Base-by-base conservation (phyloP, 2,113 vertebrate genomes). In the Dromas ardeola region DNA sequence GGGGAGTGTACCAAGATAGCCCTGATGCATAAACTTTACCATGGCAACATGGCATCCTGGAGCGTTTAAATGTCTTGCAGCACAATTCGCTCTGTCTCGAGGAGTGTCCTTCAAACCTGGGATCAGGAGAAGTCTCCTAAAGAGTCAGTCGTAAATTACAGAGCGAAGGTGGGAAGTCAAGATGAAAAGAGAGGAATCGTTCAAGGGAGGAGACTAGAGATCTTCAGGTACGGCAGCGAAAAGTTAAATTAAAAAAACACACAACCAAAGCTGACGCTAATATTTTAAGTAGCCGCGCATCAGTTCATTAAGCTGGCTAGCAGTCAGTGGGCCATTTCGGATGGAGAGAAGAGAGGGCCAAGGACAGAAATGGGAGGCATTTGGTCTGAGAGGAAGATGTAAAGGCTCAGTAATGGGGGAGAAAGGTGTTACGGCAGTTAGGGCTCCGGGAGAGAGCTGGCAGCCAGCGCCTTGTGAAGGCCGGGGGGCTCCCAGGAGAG, bases 361-460 rank as follows among this genome's bases (percentile, higher is more conserved):
- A 88, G 92, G 88, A 45, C 26, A 70, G 67, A 84, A 86, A 66
- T 3, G 29, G 45, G 53, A 49, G 42, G 9, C 29, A 34, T 76
- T 59, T 0, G 0, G 23, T 16, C 32, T 2, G 1, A 58, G 38
- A 79, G 58, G 78, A 95, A 47, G 59, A 32, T 6, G 8, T 40
- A 81, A 45, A 10, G 27, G 65, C 18, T 88, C 6, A 2, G 16
- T 34, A 69, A 55, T 23, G 43, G 56, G 26, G n/a, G 18, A 91
- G 18, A 93, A 87, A 88, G 27, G 20, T 80, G 12, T 47, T 22
- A 15, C 0, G 8, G 49, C 34, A n/a, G 36, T 36, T 8, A 4
- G 21, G 19, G 22, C 29, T 61, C 30, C 21, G 42, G 36, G 36
- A 63, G 9, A 74, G 38, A 45, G 36, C 32, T 56, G 59, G 66